Percentiles rank a stretch among this genome's conserved stretches.
Conservation (phyloP, 35 echinoderm and acorn worm species). For the Ophioderma brevispina region DNA sequence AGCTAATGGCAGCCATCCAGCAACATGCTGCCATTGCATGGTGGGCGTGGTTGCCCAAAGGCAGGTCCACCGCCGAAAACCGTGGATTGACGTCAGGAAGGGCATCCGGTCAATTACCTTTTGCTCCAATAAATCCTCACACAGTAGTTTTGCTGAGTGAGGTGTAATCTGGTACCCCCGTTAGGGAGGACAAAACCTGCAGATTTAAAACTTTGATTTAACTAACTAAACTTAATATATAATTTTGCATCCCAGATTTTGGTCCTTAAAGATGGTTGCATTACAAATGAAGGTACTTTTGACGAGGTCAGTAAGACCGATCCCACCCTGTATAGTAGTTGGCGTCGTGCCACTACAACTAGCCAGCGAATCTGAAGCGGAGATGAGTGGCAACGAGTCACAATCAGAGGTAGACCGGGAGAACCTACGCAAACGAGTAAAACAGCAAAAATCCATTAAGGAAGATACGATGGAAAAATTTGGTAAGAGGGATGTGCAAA, state of each 20-base stretch:
- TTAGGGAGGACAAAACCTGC: no score
- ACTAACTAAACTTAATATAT: no score
- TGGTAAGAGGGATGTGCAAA: background rate
- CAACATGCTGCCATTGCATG: no score
- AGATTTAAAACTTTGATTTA: no score
- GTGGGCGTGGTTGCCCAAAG: no score
- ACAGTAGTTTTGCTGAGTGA: no score
- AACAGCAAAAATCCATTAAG: conserved; percentile 13
- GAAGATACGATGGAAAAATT: background rate
- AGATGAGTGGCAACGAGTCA: conserved; percentile 13
- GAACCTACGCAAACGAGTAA: conserved; percentile 43
- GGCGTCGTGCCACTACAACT: conserved; percentile 15
- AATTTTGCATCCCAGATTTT: conserved; percentile 52
- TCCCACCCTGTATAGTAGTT: conserved; percentile 38
- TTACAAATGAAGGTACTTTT: conserved; percentile 34
- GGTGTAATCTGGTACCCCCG: no score
- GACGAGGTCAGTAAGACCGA: conserved; percentile 52
- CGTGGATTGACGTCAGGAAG: no score
- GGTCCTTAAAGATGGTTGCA: conserved; percentile 54
- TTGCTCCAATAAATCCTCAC: no score
- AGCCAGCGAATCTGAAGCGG: conserved; percentile 27
- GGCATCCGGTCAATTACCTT: no score
- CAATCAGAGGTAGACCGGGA: conserved; percentile 47
- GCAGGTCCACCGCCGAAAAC: no score
- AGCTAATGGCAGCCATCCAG: no score